Evolutionary conservation across 2,888 invertebrate genomes (phyloP), one percentile per base, ranked within the genome.

Genomic region (Phanerotoma sp.): DNA sequence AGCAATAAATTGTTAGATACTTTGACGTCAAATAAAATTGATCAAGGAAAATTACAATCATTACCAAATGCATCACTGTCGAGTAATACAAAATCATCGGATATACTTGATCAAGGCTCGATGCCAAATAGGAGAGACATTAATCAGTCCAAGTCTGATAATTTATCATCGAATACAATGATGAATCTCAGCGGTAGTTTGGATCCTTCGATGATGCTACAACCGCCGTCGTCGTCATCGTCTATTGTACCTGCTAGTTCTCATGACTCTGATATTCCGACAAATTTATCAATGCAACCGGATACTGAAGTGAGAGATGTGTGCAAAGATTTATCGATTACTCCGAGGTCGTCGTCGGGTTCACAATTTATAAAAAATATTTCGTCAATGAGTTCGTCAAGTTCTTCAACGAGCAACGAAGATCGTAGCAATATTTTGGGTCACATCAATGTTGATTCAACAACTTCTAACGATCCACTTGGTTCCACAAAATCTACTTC

Each of bases 211-310:
- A 33, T 56, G 16, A 51, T 64, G 18, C 48, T 57, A 6, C 64
- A 61, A 35, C 46, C 64, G 9, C 56, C 60, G 37, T 16, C 51
- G 3, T 45, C 57, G 1, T 33, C 47, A 16, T 37, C 61, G 4
- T 15, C 49, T 1, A 41, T 33, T 41, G 49, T 64, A 2, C 42
- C 58, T 15, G 40, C 49, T 3, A 54, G 46, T 4, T 35, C 63
- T 5, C 66, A 67, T 48, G 74, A 75, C 13, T 50, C 68, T 9
- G 73, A 75, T 13, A 61, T 73, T 2, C 76, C 75, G 1, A 75
- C 75, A 16, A 75, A 75, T 62, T 62, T 75, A 4, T 75, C 74
- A 6, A 74, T 75, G 68, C 41, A 67, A 2, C 60, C 66, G 7
- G 70, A 70, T 2, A 56, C 41, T 16, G 72, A 72, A 10, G 51